Percentiles rank a stretch among this genome's conserved stretches.
phyloP scores from a whole-genome alignment of 1,140 invertebrate species.

The Sarcophaga peregrina region DNA sequence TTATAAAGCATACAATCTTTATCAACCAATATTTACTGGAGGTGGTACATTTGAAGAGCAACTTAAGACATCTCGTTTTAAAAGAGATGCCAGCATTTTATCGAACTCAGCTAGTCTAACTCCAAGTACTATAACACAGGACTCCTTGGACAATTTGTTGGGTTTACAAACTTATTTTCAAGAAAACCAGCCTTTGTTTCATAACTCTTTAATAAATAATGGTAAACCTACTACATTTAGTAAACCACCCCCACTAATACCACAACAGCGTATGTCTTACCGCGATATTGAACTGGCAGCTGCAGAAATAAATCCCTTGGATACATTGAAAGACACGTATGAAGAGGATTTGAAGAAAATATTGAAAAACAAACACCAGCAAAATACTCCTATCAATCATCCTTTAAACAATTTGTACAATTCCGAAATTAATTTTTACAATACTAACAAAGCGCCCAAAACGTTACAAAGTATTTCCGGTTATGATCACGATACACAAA shows the following conservation, averaged over 20 bases:
- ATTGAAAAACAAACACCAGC: background rate
- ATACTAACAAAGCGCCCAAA: no score
- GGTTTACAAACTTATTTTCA: constrained; percentile 58
- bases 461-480: no score
- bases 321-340: constrained; percentile 29
- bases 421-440: no score
- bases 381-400: background rate
- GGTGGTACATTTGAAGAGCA: constrained; percentile 61
- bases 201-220: constrained; percentile 57
- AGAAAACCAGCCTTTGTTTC: constrained; percentile 55
- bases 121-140: constrained; percentile 41
- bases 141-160: constrained; percentile 58
- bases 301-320: constrained; percentile 56
- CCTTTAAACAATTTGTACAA: background rate
- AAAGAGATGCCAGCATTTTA: constrained; percentile 51
- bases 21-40: constrained; percentile 52
- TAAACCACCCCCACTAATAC: constrained; percentile 55
- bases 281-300: constrained; percentile 56
- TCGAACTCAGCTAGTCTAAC: constrained; percentile 46
- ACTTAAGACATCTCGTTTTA: constrained; percentile 47
- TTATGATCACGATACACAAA: no score
- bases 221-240: constrained; percentile 54
- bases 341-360: background rate
- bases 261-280: background rate
- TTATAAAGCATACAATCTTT: constrained; percentile 51